phyloP scores from a whole-genome alignment of 2,888 invertebrate genomes.

The Zeuzera pyrina region DNA sequence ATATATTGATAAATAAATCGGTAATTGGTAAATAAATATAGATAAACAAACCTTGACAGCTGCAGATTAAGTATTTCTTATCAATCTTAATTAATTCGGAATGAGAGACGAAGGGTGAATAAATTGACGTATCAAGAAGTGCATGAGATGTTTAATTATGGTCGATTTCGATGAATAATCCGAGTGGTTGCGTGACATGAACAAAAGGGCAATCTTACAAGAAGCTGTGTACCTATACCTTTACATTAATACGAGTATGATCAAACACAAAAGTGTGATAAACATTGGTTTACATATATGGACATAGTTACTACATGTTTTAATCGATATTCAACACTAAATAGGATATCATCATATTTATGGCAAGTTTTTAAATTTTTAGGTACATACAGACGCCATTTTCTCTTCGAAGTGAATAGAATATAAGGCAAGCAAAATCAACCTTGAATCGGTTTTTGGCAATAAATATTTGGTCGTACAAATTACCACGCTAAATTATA shows the following conservation, averaged over 20 bases:
- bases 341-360: too few species aligned
- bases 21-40: too few species aligned
- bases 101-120: slow-evolving; percentile 45
- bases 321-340: too few species aligned
- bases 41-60: slow-evolving; percentile 24
- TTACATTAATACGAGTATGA: too few species aligned
- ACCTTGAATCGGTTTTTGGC: too few species aligned
- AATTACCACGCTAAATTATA: too few species aligned
- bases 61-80: slow-evolving; percentile 42
- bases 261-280: slow-evolving; percentile 17
- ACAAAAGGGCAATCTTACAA: slow-evolving; percentile 41
- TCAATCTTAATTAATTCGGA: slow-evolving; percentile 66
- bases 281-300: slow-evolving; percentile 1
- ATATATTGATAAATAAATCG: too few species aligned
- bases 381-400: background rate
- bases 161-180: slow-evolving; percentile 53
- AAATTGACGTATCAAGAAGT: slow-evolving; percentile 62
- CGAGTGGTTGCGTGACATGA: slow-evolving; percentile 56
- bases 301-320: too few species aligned
- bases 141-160: slow-evolving; percentile 67
- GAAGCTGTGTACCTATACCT: slow-evolving; percentile 24
- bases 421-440: too few species aligned
- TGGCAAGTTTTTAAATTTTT: background rate
- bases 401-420: too few species aligned
- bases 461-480: too few species aligned